Evolutionary conservation across 64 coral and sea anemone genomes (phyloP), one percentile per base, ranked within the genome.

Genomic region (Montipora foliosa): DNA sequence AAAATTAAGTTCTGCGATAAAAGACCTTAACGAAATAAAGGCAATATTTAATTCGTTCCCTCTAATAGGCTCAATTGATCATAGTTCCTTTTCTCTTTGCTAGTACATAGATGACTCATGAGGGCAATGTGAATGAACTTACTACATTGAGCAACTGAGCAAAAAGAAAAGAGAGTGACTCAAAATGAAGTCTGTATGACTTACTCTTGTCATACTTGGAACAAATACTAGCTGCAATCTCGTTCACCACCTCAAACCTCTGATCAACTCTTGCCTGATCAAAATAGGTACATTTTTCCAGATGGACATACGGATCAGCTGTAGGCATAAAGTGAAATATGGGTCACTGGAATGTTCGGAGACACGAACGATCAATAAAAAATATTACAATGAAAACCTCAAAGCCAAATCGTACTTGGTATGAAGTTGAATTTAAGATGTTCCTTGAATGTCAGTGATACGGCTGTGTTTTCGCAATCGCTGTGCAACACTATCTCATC

Each of bases 221-320:
- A 51, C 97, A 98, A 67, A 98, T 94, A 21, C 94, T 98, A 59
- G 88, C 89, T 49, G 95, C 68, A 7, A 92, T 69, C 78, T 98
- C 97, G 49, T 98, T 80, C 67, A 84, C 81, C 4, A 98, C 88
- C 21, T 98, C 97, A 88, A 95, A 98, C 47, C 97, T 85, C 87
- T 98, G 97, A 55, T 96, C 91, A 15, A 98, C 45, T 13, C 97
- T 92, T 37, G 94, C 91, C n/a, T 94, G 74, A 24, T 92, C 94
- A 78, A 98, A 98, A 68, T 96, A 89, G 10, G 88, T 92, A 46
- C 97, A 98, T 51, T 93, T 93, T 13, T 88, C 55, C 59, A 98
- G 20, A 3, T 61, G 87, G 8, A 98, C 71, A 86, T 86, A 82
- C 15, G 93, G 88, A 77, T 98, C 92, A 47, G 94, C 97, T 93